A percentile compares a stretch with the other conserved stretches of the same genome.
These are phyloP conservation scores for Sylvietta virens DNA, from an alignment of 2,113 vertebrate genomes.

Conservation along the genomic window DNA sequence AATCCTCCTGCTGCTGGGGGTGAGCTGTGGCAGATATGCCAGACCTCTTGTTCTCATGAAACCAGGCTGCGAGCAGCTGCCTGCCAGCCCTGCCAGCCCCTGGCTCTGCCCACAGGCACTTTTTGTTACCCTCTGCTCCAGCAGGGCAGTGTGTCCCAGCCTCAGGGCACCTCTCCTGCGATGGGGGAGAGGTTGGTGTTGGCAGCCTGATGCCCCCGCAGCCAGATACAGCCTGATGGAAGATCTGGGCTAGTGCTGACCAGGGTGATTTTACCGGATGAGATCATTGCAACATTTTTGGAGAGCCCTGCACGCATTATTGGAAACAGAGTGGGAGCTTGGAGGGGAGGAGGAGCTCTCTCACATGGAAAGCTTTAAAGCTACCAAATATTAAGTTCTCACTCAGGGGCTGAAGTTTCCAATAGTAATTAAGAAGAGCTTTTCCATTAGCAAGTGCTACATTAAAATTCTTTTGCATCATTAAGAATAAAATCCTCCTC, in stretches of 20 bases:
- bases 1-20: background rate
- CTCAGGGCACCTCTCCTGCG: background rate
- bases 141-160: background rate
- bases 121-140: too few species aligned
- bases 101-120: background rate
- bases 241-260: background rate
- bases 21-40: rapidly evolving
- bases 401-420: background rate
- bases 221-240: rapidly evolving
- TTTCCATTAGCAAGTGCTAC: background rate
- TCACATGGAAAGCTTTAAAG: background rate
- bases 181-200: rapidly evolving
- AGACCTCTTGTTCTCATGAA: rapidly evolving
- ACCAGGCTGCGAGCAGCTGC: background rate
- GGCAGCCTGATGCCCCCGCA: rapidly evolving
- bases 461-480: background rate
- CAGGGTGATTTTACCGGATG: background rate
- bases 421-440: background rate
- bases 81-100: background rate
- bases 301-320: background rate
- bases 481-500: background rate
- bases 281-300: background rate
- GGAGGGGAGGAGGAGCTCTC: background rate
- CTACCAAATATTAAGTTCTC: background rate
- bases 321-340: background rate